Evolutionary conservation across 35 echinoderm and acorn worm species (phyloP).

Genomic region (Heliocidaris tuberculata): DNA sequence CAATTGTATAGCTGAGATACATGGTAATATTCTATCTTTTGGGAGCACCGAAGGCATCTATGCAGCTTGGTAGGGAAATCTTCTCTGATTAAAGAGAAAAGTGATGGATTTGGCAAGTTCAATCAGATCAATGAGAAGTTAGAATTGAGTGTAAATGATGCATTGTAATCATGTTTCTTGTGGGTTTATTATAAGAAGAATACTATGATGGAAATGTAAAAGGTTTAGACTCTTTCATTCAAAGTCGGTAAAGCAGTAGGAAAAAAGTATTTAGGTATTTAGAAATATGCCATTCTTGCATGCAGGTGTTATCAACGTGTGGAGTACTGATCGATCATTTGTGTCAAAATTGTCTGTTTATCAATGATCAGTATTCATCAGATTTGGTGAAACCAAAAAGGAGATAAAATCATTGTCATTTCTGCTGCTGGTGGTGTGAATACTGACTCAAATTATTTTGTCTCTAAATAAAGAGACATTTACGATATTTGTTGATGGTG

Average conservation of each 20-base stretch:
- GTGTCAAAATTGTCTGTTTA: neutral
- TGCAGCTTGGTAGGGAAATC: too few relatives aligned
- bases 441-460: neutral
- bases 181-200: neutral
- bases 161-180: neutral
- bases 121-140: neutral
- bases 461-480: neutral
- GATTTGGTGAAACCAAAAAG: neutral
- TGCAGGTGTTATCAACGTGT: neutral
- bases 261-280: neutral
- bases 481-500: neutral
- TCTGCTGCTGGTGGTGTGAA: neutral
- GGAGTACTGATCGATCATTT: neutral
- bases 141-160: neutral
- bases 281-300: conserved; percentile 8
- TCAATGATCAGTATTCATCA: neutral
- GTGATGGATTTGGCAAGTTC: too few relatives aligned
- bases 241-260: neutral
- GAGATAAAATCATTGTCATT: neutral
- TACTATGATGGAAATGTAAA: neutral
- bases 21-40: too few relatives aligned
- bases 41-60: too few relatives aligned
- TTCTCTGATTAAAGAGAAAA: too few relatives aligned
- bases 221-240: neutral
- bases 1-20: too few relatives aligned